Base-by-base conservation (phyloP, 2,888 invertebrate genomes). In the Microctonus brassicae region DNA sequence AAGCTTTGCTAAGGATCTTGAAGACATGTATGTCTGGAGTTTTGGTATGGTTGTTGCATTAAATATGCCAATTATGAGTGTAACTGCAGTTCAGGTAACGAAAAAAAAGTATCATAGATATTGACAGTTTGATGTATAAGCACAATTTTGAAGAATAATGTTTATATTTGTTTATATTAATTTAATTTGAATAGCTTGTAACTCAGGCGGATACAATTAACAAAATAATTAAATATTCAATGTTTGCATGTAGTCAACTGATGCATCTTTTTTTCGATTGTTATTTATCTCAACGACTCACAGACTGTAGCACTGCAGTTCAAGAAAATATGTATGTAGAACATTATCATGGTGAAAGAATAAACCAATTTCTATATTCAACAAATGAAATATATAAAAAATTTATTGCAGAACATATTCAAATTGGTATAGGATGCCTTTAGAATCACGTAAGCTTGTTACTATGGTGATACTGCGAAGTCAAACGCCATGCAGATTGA, bases 391-490 rank as follows among this genome's bases (percentile, higher is more conserved):
- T 29, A 29, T 29, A 29, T 29, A 9, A 36, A 36, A 36, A 4
- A 11, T 34, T 34, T 5, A 58, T 29, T 47, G 17, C 22, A 68
- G 68, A 22, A 60, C 47, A 4, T 33, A 60, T 20, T 36, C 60
- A 7, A 62, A 70, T 2, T 76, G 76, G 76, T 65, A 74, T 22
- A 33, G 29, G 9, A 29, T 65, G 2, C 24, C 74, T 11, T 10
- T 61, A 2, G 70, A 9, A 57, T 24, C 73, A 5, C 42, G 57
- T 52, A 75, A 65, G 42, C 24, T 74, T 42, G 5, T 75, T 5
- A 62, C 57, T 2, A 42, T 77, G 17, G 69, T 77, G 24, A 72
- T 70, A 17, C 26, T 69, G 26, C 55, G 74, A 36, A 74, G 73
- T 67, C 39, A 39, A 13, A 42, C 52, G 47, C 75, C 75, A 7